Evolutionary conservation across 2,797 vertebrate genomes (phyloP).

Genomic region (Remorina albescens): DNA sequence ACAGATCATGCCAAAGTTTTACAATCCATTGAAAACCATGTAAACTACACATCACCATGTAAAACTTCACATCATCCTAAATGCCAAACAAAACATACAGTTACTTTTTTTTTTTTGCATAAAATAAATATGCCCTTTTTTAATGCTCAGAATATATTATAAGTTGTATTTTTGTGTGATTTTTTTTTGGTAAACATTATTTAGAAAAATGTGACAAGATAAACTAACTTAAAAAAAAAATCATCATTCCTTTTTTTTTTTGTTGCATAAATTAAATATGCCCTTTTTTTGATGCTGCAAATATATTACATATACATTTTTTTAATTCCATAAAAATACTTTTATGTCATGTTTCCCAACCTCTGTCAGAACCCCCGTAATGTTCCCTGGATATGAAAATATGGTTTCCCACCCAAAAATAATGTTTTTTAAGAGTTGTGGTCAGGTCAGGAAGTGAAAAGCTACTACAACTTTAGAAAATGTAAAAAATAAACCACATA

Average conservation of each 20-base stretch:
- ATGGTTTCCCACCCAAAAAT: constrained; percentile 4
- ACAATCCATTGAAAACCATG: constrained; percentile 44
- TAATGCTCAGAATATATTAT: constrained; percentile 82
- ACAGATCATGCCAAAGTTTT: constrained; percentile 74
- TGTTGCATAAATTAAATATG: constrained; percentile 83
- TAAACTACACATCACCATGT: constrained; percentile 36
- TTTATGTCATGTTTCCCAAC: constrained; percentile 60
- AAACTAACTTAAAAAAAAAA: constrained; percentile 62
- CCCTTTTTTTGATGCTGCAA: constrained; percentile 83
- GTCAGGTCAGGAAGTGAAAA: constrained; percentile 12
- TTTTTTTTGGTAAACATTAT: constrained; percentile 68
- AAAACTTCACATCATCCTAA: constrained; percentile 74
- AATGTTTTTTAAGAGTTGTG: constrained; percentile 14
- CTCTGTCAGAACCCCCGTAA: constrained; percentile 48
- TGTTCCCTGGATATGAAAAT: constrained; percentile 45
- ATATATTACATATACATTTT: constrained; percentile 84
- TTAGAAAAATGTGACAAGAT: constrained; percentile 65
- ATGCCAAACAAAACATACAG: constrained; percentile 59
- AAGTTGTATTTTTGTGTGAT: constrained; percentile 69
- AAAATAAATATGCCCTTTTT: constrained; percentile 86
- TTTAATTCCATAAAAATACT: constrained; percentile 81
- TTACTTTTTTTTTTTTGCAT: constrained; percentile 76
- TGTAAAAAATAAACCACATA: constrained; percentile 4
- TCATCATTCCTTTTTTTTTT: constrained; percentile 76
- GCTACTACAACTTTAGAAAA: constrained; percentile 3